Evolutionary conservation across 2,888 invertebrate genomes (phyloP).

Genomic region (Pollenia angustigena): DNA sequence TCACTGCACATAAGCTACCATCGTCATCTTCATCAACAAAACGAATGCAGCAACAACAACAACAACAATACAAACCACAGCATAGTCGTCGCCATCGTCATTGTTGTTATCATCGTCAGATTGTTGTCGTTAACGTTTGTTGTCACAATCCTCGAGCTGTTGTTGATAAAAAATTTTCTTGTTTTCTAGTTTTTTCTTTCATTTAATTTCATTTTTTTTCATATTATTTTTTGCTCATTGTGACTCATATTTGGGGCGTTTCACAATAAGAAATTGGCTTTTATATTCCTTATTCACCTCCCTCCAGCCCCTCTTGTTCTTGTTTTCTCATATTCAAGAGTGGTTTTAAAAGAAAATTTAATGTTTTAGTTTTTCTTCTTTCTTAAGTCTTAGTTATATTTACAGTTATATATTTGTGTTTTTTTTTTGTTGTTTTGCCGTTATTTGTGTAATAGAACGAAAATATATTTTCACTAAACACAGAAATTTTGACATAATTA

Average conservation of each 20-base stretch:
- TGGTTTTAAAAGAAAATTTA: slow-evolving; percentile 25
- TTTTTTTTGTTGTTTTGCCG: too few species aligned
- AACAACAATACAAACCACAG: slow-evolving; percentile 13
- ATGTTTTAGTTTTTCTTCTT: slow-evolving; percentile 1
- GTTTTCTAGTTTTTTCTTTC: slow-evolving; percentile 22
- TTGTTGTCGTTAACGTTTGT: slow-evolving; percentile 62
- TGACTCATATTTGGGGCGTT: slow-evolving; percentile 69
- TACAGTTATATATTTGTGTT: slow-evolving; percentile 33
- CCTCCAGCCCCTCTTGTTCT: slow-evolving; percentile 7
- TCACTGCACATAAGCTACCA: slow-evolving; percentile 70
- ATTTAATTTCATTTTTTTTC: slow-evolving; percentile 8
- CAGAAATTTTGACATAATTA: slow-evolving; percentile 32
- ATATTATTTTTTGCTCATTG: slow-evolving; percentile 31
- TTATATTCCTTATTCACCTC: slow-evolving; percentile 20
- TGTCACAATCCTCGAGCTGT: slow-evolving; percentile 59
- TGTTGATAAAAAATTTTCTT: slow-evolving; percentile 50
- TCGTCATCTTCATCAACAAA: slow-evolving; percentile 63
- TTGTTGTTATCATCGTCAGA: slow-evolving; percentile 56
- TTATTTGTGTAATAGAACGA: slow-evolving; percentile 19
- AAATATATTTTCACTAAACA: slow-evolving; percentile 11
- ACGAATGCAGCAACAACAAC: slow-evolving; percentile 11
- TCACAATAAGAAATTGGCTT: slow-evolving; percentile 65
- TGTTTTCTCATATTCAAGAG: background rate
- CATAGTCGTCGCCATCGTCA: slow-evolving; percentile 41
- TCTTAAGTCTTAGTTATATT: slow-evolving; percentile 32